These are phyloP conservation scores for Fukomys damarensis DNA, from an alignment of 2,113 vertebrate genomes.

Conservation along the genomic window DNA sequence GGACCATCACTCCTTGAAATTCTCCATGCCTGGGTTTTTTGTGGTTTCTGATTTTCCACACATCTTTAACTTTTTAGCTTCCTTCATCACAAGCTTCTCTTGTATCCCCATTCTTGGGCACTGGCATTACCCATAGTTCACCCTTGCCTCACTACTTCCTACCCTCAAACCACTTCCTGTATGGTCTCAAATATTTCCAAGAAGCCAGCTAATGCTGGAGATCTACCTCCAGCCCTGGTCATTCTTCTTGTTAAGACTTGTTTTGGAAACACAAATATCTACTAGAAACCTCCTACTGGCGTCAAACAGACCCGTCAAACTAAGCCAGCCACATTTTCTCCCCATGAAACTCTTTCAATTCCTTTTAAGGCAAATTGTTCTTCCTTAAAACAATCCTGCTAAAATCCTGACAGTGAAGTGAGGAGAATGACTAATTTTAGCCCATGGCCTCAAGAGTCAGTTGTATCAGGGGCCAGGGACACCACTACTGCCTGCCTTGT, in stretches of 20 bases:
- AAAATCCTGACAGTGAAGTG: background rate
- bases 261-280: background rate
- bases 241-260: background rate
- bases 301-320: background rate
- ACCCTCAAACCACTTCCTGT: background rate
- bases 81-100: background rate
- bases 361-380: background rate
- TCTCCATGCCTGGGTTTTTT: background rate
- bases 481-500: too few relatives aligned
- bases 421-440: background rate
- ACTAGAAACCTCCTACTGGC: background rate
- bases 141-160: background rate
- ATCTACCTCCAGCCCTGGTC: background rate
- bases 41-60: background rate
- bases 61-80: background rate
- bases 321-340: background rate
- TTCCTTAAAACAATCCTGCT: background rate
- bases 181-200: background rate
- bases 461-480: background rate
- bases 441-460: background rate
- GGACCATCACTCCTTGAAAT: background rate
- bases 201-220: background rate
- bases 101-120: background rate
- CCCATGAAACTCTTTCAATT: background rate
- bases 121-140: background rate